Base-by-base conservation (phyloP, 2,888 invertebrate species). In the Eremobia ochroleuca region DNA sequence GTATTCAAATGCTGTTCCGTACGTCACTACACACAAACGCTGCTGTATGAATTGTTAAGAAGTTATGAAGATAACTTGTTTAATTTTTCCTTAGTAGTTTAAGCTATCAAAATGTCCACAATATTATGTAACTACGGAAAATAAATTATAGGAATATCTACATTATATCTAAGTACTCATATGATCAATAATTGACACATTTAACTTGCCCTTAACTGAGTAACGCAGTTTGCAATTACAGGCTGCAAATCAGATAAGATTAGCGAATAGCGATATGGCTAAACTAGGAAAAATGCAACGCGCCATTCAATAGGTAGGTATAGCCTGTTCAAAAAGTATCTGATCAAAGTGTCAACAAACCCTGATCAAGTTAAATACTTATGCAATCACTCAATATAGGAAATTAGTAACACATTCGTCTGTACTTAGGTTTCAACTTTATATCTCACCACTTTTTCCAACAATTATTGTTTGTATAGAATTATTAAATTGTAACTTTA, bases 231-330 rank as follows among this genome's bases (percentile, higher is more conserved):
- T 87, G 82, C 77, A 85, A 81, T 87, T 83, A 82, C 76, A 67
- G 69, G 78, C 73, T 78, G 65, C 73, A 76, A 79, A 86, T 85
- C 77, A 82, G 87, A 88, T 90, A 87, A 87, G 87, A 89, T 85
- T 77, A 82, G 69, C 52, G 58, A 61, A 76, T 65, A 62, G 68
- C 37, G 66, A 81, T 81, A 76, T 58, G 52, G 64, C 74, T 76
- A 72, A 67, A 75, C 71, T 79, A 81, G 87, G 73, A 76, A 83
- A 81, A 79, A 77, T 79, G 77, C 76, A 86, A 81, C 72, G 77
- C 82, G 82, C 59, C 61, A 58, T 55, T 3, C 31, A 71, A 67
- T 82, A 79, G 71, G 52, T 73, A 34, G n/a, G 18, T 68, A 37
- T 37, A 55, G 21, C 1, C 21, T 37, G 21, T 55, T 55, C n/a